Base-by-base conservation (phyloP, 37 sponge, comb jelly and placozoan genomes). In the Beroe ovata region DNA sequence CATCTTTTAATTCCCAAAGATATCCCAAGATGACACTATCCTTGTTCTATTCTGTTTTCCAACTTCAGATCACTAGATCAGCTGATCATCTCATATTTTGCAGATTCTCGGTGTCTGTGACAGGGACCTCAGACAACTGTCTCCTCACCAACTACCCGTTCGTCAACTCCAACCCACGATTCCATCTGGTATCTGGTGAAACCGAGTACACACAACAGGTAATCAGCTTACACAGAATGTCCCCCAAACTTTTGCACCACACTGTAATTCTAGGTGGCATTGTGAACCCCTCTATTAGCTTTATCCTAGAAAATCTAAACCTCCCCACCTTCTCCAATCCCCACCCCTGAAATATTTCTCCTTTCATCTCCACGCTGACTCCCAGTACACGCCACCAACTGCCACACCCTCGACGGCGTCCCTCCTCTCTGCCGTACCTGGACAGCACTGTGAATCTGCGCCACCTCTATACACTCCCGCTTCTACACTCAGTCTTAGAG, bases 81-180 rank as follows among this genome's bases (percentile, higher is more conserved):
- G n/a, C n/a, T n/a, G n/a, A n/a, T n/a, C n/a, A n/a, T n/a, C n/a
- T n/a, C n/a, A n/a, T n/a, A n/a, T 62, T 28, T 62, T 4, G 4
- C 35, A 66, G 69, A 14, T 66, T 66, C 47, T 20, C 84, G 2
- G 62, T 89, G 20, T 36, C 89, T 30, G 60, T 89, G 18, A 60
- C 62, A 21, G 89, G 89, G 16, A 77, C 84, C 25, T 42, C 54
- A 4, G 89, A 89, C 32, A 89, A 89, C 28, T 89, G 89, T 32
- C 62, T 89, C 40, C 89, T 89, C 1, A 89, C 89, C 28, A 62
- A 60, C 42, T 89, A 89, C 42, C 89, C 89, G 11, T 89, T 89
- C 62, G 64, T 89, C 33, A 62, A 60, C 63, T 89, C 89, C 62
- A 89, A 89, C 22, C 84, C 84, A 41, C 84, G 84, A 42, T 77